A percentile compares a stretch with the other conserved stretches of the same genome.
phyloP scores from a whole-genome alignment of 2,113 vertebrate genomes.

The Monopterus albus region DNA sequence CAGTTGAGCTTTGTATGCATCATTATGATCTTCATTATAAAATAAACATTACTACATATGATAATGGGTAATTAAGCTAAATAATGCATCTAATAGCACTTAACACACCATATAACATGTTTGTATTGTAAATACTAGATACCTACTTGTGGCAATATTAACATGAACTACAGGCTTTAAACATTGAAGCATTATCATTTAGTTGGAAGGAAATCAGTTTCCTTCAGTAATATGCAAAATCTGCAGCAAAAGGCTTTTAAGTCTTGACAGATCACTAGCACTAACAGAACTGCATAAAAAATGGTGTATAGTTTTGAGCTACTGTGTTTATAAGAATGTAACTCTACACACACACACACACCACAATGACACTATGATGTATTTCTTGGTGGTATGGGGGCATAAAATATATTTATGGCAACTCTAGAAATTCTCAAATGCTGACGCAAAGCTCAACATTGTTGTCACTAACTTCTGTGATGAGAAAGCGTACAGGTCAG shows the following conservation, averaged over 20 bases:
- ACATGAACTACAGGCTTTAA: background rate
- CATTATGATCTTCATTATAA: background rate
- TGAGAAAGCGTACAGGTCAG: conserved; percentile 27
- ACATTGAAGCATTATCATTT: background rate
- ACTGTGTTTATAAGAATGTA: background rate
- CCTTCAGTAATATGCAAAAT: background rate
- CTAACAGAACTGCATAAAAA: too few relatives aligned
- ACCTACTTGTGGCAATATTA: background rate
- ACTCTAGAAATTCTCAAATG: conserved; percentile 4
- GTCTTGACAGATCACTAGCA: background rate
- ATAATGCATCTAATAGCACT: conserved; percentile 9
- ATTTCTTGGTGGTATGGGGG: background rate
- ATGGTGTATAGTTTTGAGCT: too few relatives aligned
- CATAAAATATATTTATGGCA: conserved; percentile 11
- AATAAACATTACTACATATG: background rate
- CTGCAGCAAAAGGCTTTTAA: background rate
- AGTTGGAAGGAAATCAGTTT: background rate
- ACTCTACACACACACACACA: background rate
- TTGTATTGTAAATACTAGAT: background rate
- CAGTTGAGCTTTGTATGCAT: background rate
- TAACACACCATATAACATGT: background rate
- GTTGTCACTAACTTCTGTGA: conserved; percentile 21
- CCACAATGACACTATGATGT: background rate
- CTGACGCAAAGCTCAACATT: conserved; percentile 2
- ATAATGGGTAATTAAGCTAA: conserved; percentile 8